Percentiles rank a stretch among this genome's conserved stretches.
These are phyloP conservation scores for Coranthus polyacanthus DNA, from an alignment of 2,797 vertebrate species.

Conservation along the genomic window DNA sequence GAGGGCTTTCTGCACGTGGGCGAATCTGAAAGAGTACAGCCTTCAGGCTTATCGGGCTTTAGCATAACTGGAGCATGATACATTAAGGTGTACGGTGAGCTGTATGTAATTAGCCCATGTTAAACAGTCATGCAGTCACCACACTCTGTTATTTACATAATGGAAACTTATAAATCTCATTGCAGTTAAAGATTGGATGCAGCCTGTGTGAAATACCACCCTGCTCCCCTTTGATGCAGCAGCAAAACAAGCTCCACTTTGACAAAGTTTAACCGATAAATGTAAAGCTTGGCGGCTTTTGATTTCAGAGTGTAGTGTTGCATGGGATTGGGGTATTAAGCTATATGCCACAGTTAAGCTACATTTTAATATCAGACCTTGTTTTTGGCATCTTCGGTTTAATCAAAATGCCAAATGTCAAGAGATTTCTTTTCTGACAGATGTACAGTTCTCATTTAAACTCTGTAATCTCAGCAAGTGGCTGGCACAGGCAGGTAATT, in stretches of 20 bases:
- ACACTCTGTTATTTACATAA: slow-evolving; percentile 33
- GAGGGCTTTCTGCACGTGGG: slow-evolving; percentile 16
- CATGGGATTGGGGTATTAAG: slow-evolving; percentile 12
- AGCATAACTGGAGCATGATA: slow-evolving; percentile 57
- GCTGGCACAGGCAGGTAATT: slow-evolving; percentile 26
- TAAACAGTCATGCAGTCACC: slow-evolving; percentile 18
- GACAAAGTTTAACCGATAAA: slow-evolving; percentile 35
- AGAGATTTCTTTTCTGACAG: slow-evolving; percentile 11
- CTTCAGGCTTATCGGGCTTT: slow-evolving; percentile 20
- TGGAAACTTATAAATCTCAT: slow-evolving; percentile 18
- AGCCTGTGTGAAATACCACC: slow-evolving; percentile 25
- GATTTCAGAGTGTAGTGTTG: slow-evolving; percentile 25
- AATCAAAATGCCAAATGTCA: neutral
- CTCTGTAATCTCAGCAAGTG: slow-evolving; percentile 14
- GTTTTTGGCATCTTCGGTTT: neutral
- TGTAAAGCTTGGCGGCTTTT: slow-evolving; percentile 14
- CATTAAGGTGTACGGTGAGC: slow-evolving; percentile 40
- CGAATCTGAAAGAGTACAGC: slow-evolving; percentile 18
- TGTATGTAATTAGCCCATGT: slow-evolving; percentile 51
- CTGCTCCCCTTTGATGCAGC: neutral
- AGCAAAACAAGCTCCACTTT: slow-evolving; percentile 20
- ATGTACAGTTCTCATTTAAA: slow-evolving; percentile 11
- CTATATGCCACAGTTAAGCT: neutral
- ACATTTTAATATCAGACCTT: slow-evolving; percentile 3
- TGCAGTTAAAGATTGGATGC: slow-evolving; percentile 30